Evolutionary conservation across 92 coral and sea anemone species (phyloP).

Genomic region (Paragorgia papillata): DNA sequence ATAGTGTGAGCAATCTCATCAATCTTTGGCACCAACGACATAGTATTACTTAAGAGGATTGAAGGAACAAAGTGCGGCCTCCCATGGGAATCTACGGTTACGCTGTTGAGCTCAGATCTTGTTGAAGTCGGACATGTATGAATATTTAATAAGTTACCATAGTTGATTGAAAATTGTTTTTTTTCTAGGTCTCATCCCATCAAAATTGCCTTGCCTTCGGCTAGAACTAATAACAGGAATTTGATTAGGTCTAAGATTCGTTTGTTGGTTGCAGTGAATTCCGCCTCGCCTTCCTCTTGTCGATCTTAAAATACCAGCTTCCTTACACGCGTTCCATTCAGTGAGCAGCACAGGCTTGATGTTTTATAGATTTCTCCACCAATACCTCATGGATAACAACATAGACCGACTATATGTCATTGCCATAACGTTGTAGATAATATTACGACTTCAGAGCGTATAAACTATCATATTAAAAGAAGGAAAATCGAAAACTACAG

Average conservation of each 20-base stretch:
- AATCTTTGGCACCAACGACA: too few species aligned
- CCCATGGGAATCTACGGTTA: too few species aligned
- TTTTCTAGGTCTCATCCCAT: background rate
- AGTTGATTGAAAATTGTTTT: background rate
- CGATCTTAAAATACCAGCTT: conserved; percentile 17
- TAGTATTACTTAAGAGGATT: too few species aligned
- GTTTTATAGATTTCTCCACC: conserved; percentile 21
- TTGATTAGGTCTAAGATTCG: conserved; percentile 4
- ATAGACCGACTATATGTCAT: conserved; percentile 33
- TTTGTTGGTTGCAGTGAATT: background rate
- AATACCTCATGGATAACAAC: conserved; percentile 27
- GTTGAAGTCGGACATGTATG: conserved; percentile 3
- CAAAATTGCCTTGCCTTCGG: too few species aligned
- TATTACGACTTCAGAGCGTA: conserved; percentile 1
- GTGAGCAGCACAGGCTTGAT: conserved; percentile 29
- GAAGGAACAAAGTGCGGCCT: too few species aligned
- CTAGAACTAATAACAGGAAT: too few species aligned
- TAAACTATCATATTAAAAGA: background rate
- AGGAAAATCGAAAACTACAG: background rate
- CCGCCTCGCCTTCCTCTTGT: conserved; percentile 5
- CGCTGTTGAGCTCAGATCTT: too few species aligned
- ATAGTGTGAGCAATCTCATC: conserved; percentile 39
- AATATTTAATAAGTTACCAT: conserved; percentile 20
- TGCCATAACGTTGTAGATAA: conserved; percentile 24
- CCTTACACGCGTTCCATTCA: conserved; percentile 37